These are phyloP conservation scores for Pimephales promelas DNA, from an alignment of 2,113 vertebrate species.

Conservation along the genomic window DNA sequence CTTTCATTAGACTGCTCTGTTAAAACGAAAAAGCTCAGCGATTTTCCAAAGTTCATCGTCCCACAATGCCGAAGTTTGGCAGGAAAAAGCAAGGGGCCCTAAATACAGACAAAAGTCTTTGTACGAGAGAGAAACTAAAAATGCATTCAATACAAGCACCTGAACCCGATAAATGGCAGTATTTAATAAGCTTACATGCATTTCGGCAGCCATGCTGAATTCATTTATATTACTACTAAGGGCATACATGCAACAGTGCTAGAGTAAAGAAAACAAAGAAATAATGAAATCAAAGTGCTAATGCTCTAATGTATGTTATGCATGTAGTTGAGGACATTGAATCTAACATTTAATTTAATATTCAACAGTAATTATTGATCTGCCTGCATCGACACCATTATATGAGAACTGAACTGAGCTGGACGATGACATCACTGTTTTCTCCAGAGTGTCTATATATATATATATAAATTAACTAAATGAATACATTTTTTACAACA, in stretches of 20 bases:
- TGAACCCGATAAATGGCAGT: constrained; percentile 27
- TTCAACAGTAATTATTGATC: no score
- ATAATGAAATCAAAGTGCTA: background rate
- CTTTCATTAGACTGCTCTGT: constrained; percentile 54
- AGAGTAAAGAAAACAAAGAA: background rate
- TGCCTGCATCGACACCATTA: no score
- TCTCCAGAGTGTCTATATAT: no score
- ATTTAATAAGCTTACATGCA: constrained; percentile 6
- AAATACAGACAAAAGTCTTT: constrained; percentile 53
- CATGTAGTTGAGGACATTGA: no score
- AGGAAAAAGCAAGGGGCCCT: constrained; percentile 39
- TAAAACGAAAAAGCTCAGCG: constrained; percentile 51
- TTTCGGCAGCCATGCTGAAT: constrained; percentile 10
- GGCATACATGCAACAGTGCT: constrained; percentile 18
- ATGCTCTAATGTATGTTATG: background rate
- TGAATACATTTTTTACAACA: no score
- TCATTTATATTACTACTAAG: constrained; percentile 22
- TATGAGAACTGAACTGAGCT: no score
- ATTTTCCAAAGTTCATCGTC: constrained; percentile 48
- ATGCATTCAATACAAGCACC: constrained; percentile 30
- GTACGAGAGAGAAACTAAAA: constrained; percentile 51
- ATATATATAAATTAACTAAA: no score
- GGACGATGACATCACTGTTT: no score
- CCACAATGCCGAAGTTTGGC: constrained; percentile 43
- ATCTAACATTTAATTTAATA: no score